These are phyloP conservation scores for Periparus ater DNA, from an alignment of 2,797 vertebrate genomes.

Conservation along the genomic window DNA sequence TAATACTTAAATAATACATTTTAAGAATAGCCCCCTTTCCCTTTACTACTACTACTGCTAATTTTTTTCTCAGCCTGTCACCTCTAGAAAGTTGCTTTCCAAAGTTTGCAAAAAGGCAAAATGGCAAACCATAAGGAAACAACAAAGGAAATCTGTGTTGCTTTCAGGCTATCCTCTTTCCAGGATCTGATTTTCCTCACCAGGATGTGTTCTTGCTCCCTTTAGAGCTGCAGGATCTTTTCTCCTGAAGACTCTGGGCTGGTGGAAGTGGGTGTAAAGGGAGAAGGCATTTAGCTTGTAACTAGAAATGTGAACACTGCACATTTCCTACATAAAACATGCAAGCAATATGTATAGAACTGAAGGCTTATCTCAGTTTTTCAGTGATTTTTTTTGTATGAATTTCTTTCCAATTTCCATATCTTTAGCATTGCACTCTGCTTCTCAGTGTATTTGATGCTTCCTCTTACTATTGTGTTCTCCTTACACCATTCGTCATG, in stretches of 20 bases:
- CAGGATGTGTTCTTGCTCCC: neutral
- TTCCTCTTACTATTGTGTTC: neutral
- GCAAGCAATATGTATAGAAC: neutral
- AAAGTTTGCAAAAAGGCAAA: neutral
- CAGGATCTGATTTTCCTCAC: neutral
- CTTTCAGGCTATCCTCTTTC: neutral
- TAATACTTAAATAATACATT: neutral
- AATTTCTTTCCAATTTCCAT: neutral
- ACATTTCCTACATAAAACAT: neutral
- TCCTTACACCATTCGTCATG: neutral
- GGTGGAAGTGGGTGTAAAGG: neutral
- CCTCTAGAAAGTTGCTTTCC: neutral
- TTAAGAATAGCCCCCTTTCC: neutral
- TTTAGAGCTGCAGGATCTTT: neutral
- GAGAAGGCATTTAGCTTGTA: neutral
- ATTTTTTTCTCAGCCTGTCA: neutral
- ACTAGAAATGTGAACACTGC: neutral
- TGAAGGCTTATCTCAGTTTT: neutral
- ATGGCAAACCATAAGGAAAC: neutral
- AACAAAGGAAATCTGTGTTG: neutral
- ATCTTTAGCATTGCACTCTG: neutral
- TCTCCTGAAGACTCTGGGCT: neutral
- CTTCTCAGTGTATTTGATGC: neutral
- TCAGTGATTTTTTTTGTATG: neutral
- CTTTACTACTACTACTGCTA: neutral